Conservation (phyloP, 2,113 vertebrate species). For the Nothobranchius furzeri region DNA sequence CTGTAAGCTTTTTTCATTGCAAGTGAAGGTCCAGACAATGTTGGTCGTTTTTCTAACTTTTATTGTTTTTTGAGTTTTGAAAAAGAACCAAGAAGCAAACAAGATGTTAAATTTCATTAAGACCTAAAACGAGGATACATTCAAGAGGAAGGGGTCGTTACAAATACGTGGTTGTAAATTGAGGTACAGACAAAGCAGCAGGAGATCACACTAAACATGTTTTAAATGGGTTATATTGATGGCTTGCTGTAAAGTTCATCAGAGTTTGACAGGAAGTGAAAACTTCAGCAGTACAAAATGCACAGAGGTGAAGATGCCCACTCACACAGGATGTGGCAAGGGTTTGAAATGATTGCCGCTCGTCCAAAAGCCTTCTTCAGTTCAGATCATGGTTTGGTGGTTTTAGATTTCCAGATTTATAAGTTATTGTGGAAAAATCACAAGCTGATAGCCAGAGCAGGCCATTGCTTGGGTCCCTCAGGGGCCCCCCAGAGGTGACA, state of each 20-base stretch:
- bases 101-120: not conserved
- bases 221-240: constrained; percentile 1
- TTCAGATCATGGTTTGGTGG: too few species aligned
- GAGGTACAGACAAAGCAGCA: constrained; percentile 60
- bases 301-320: too few species aligned
- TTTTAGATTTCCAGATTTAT: too few species aligned
- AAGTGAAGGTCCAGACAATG: not conserved
- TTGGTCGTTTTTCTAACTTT: not conserved
- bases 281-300: too few species aligned
- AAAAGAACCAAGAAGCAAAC: not conserved
- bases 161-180: constrained; percentile 47
- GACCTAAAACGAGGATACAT: not conserved
- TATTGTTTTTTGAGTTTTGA: not conserved
- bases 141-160: not conserved
- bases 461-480: too few species aligned
- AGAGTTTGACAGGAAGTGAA: not conserved
- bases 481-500: too few species aligned
- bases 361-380: too few species aligned
- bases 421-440: too few species aligned
- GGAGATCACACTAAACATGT: constrained; percentile 24
- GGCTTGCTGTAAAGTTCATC: not conserved
- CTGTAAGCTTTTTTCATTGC: not conserved
- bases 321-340: too few species aligned
- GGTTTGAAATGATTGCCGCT: too few species aligned
- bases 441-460: too few species aligned